These are phyloP conservation scores for Drosophila parthenogenetica DNA, from an alignment of 2,888 invertebrate species.

Conservation along the genomic window DNA sequence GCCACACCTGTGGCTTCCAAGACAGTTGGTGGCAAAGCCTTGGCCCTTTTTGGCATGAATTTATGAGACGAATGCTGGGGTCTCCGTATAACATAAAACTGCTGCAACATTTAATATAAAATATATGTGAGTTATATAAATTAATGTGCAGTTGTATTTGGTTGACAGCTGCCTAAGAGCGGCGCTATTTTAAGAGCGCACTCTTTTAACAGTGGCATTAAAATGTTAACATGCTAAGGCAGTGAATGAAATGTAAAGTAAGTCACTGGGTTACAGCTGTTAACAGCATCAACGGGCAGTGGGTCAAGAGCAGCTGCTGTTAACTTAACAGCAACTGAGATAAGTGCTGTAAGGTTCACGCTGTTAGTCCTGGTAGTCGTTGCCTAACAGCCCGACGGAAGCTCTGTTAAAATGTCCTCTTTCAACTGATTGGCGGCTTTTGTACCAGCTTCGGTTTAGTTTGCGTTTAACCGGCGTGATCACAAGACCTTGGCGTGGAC, in stretches of 20 bases:
- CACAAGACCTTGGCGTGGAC: slow-evolving; percentile 47
- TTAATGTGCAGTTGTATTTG: slow-evolving; percentile 45
- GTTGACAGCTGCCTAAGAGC: slow-evolving; percentile 37
- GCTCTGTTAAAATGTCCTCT: slow-evolving; percentile 69
- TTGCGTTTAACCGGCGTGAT: slow-evolving; percentile 39
- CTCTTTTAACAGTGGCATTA: background rate
- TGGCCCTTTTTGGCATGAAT: slow-evolving; percentile 71
- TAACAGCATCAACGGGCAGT: slow-evolving; percentile 19
- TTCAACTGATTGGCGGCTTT: slow-evolving; percentile 12
- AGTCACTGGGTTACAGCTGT: slow-evolving; percentile 52
- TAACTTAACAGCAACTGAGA: slow-evolving; percentile 1
- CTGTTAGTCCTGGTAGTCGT: slow-evolving; percentile 59
- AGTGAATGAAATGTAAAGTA: slow-evolving; percentile 18
- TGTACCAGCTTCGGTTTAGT: slow-evolving; percentile 30
- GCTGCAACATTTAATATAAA: slow-evolving; percentile 67
- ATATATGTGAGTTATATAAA: slow-evolving; percentile 59
- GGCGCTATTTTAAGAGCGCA: slow-evolving; percentile 45
- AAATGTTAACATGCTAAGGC: slow-evolving; percentile 6
- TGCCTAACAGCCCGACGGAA: slow-evolving; percentile 31
- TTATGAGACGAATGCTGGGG: slow-evolving; percentile 49
- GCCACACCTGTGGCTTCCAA: slow-evolving; percentile 77
- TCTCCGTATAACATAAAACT: slow-evolving; percentile 26
- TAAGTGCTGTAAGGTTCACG: slow-evolving; percentile 49
- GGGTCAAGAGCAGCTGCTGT: slow-evolving; percentile 20
- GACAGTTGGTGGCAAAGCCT: slow-evolving; percentile 41